A percentile compares a stretch with the other conserved stretches of the same genome.
These are phyloP conservation scores for Mormyrus iriodes DNA, from an alignment of 2,113 vertebrate genomes.

Conservation along the genomic window DNA sequence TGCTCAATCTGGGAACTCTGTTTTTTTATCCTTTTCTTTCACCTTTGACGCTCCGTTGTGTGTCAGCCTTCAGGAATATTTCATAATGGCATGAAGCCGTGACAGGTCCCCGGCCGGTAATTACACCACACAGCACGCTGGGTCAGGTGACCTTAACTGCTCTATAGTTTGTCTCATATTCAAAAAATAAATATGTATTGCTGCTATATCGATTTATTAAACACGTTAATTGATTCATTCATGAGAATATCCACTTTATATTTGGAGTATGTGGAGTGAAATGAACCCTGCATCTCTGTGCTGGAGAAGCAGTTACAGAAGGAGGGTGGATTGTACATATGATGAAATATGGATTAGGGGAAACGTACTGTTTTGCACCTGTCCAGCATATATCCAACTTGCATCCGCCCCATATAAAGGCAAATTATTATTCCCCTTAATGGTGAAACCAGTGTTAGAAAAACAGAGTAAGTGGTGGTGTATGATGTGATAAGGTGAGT, in stretches of 20 bases:
- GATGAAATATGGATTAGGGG: background rate
- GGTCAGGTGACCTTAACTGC: background rate
- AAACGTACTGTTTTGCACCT: background rate
- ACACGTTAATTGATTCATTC: background rate
- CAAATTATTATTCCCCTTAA: background rate
- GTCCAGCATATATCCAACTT: background rate
- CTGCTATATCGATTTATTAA: background rate
- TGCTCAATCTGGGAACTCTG: background rate
- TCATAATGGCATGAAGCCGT: background rate
- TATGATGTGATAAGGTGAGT: background rate
- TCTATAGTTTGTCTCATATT: background rate
- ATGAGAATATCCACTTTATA: background rate
- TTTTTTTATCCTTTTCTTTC: background rate
- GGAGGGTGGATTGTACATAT: background rate
- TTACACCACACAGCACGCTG: background rate
- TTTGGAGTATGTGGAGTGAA: background rate
- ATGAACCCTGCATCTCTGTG: background rate
- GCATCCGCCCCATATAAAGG: no score
- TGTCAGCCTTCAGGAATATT: background rate
- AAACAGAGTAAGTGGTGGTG: background rate
- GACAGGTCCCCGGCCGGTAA: background rate
- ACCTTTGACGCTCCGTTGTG: background rate
- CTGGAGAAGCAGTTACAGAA: background rate
- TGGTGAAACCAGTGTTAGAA: background rate
- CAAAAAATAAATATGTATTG: background rate